Base-by-base conservation (phyloP, 2,888 invertebrate species). In the Zelleria hepariella region DNA sequence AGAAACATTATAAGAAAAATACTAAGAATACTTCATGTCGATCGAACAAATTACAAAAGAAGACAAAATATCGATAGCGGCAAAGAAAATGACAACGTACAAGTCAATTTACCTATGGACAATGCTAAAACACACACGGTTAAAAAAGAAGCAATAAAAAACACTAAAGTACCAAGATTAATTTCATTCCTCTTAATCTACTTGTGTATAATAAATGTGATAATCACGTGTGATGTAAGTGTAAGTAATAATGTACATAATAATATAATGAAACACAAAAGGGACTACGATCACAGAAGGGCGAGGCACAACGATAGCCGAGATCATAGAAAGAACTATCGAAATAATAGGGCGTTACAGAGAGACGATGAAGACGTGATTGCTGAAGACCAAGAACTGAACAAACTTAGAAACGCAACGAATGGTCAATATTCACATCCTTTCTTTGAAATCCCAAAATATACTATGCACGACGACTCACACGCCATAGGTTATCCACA, bases 221-320 rank as follows among this genome's bases (percentile, higher is more conserved):
- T 87, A 86, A 77, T 78, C 75, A 73, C 69, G 78, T 87, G 87
- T 85, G 84, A 86, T 84, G 84, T 75, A 81, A 86, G 80, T 78
- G 73, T 81, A 42, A 42, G 32, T 72, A 86, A 74, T 77, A 69
- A 76, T 74, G 69, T 80, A 73, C 77, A 80, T 78, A 74, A 68
- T 63, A 75, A 75, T 67, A 68, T 66, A 60, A 65, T 64, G 62
- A 73, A 74, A 68, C 66, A 72, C 57, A 63, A 51, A 23, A 7
- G 26, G 20, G 25, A 20, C 23, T 18, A 57, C 18, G 57, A 55
- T 24, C 15, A 25, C 1, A 27, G 23, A 21, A 20, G 27, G 27
- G 21, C 52, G 52, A 58, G 32, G 52, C 58, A 58, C 25, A 18
- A 47, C 25, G 25, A 55, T 20, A 55, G 10, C 21, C 10, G 32